A percentile compares a stretch with the other conserved stretches of the same genome.
Conservation (phyloP, 2,888 invertebrate species). For the Calliscelio sp. region DNA sequence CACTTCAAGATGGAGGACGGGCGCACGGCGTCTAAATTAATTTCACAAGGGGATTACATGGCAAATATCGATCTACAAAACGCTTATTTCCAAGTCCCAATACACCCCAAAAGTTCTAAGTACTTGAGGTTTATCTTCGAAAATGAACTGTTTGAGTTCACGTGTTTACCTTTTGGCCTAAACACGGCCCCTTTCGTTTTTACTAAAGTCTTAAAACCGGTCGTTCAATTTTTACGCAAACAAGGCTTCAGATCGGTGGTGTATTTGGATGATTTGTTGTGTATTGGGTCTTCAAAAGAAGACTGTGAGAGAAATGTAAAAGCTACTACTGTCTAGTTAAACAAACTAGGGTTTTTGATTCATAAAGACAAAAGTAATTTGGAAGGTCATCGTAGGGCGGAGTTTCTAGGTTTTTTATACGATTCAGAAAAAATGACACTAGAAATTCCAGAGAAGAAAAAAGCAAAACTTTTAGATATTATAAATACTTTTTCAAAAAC, state of each 20-base stretch:
- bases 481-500: neutral
- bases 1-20: constrained; percentile 31
- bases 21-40: constrained; percentile 8
- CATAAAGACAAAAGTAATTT: neutral
- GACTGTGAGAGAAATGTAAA: constrained; percentile 7
- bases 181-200: neutral
- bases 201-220: constrained; percentile 16
- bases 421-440: neutral
- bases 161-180: constrained; percentile 9
- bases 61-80: constrained; percentile 20
- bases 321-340: neutral
- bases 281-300: constrained; percentile 16
- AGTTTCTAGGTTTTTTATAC: constrained; percentile 1
- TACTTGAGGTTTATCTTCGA: constrained; percentile 19
- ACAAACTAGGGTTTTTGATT: neutral
- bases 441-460: neutral
- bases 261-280: constrained; percentile 18
- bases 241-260: neutral
- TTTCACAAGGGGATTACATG: constrained; percentile 19
- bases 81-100: constrained; percentile 28
- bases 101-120: neutral
- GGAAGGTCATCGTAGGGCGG: neutral
- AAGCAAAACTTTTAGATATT: neutral
- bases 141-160: constrained; percentile 3
- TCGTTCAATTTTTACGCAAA: neutral